These are phyloP conservation scores for Hiodon tergisus DNA, from an alignment of 2,113 vertebrate genomes.

Conservation along the genomic window DNA sequence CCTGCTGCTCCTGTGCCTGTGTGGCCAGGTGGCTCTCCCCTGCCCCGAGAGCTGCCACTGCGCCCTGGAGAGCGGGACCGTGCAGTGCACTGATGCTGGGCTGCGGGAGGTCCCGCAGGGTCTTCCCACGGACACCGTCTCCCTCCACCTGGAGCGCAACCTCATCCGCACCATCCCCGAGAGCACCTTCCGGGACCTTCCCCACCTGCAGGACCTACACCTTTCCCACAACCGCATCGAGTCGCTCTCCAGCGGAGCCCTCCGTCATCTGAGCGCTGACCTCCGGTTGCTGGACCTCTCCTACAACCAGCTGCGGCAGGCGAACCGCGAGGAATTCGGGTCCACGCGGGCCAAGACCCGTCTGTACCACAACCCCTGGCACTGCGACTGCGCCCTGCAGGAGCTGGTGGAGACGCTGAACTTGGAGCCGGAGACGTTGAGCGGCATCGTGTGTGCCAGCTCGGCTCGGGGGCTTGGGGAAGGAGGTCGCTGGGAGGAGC, in stretches of 20 bases:
- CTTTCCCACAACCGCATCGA: constrained; percentile 69
- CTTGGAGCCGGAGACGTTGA: constrained; percentile 59
- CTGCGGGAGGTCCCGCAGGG: constrained; percentile 60
- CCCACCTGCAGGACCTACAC: constrained; percentile 63
- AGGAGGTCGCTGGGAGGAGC: constrained; percentile 63
- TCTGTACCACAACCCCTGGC: constrained; percentile 70
- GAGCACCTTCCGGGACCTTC: constrained; percentile 56
- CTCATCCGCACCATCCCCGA: constrained; percentile 61
- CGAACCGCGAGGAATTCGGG: constrained; percentile 56
- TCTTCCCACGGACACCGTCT: constrained; percentile 56
- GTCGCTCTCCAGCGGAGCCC: constrained; percentile 53
- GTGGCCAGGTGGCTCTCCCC: constrained; percentile 31
- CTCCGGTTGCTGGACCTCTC: constrained; percentile 68
- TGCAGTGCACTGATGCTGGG: constrained; percentile 57
- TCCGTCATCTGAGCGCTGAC: constrained; percentile 56
- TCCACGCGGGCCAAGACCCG: constrained; percentile 58
- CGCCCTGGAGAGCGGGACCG: constrained; percentile 53
- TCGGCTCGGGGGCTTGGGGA: constrained; percentile 57
- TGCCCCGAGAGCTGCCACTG: constrained; percentile 57
- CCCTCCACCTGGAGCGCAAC: constrained; percentile 67
- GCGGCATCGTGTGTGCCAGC: constrained; percentile 65
- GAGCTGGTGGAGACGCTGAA: constrained; percentile 65
- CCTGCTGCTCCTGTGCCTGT: constrained; percentile 44
- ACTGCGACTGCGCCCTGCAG: constrained; percentile 69
- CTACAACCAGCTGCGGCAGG: constrained; percentile 59